Evolutionary conservation across 2,113 vertebrate species (phyloP).

Genomic region (Podiceps cristatus): DNA sequence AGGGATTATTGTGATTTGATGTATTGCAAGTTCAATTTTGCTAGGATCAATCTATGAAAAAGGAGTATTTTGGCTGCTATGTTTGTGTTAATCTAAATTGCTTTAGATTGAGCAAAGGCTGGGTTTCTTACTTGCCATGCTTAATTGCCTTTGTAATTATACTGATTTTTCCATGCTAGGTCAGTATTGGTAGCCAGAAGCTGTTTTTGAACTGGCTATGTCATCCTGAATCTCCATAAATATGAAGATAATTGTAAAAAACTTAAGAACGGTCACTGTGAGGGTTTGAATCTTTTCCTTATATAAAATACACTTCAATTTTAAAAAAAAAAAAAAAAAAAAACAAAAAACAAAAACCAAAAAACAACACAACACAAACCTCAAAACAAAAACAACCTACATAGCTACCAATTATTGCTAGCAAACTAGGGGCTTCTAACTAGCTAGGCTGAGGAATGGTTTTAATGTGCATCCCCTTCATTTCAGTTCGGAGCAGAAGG

Average conservation of each 20-base stretch:
- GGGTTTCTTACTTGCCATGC: background rate
- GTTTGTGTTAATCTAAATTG: slow-evolving; percentile 30
- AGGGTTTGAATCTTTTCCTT: background rate
- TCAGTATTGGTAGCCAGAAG: slow-evolving; percentile 22
- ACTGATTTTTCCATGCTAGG: slow-evolving; percentile 47
- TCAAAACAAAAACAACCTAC: background rate
- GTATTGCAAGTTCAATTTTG: background rate
- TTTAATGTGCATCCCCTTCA: slow-evolving; percentile 27
- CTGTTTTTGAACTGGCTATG: background rate
- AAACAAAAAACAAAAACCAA: background rate
- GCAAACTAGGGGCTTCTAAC: background rate
- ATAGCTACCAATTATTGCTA: background rate
- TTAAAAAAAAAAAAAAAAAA: background rate
- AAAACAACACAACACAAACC: background rate
- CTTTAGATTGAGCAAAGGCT: background rate
- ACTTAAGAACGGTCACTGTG: background rate
- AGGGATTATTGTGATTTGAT: background rate
- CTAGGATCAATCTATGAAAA: background rate
- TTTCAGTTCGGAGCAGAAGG: slow-evolving; percentile 13
- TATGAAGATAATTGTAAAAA: slow-evolving; percentile 11
- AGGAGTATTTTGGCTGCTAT: background rate
- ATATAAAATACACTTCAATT: background rate
- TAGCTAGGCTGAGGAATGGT: background rate
- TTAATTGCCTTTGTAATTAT: slow-evolving; percentile 42
- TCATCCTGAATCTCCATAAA: background rate